These are phyloP conservation scores for Eledone cirrhosa DNA, from an alignment of 2,888 invertebrate species.

Conservation along the genomic window DNA sequence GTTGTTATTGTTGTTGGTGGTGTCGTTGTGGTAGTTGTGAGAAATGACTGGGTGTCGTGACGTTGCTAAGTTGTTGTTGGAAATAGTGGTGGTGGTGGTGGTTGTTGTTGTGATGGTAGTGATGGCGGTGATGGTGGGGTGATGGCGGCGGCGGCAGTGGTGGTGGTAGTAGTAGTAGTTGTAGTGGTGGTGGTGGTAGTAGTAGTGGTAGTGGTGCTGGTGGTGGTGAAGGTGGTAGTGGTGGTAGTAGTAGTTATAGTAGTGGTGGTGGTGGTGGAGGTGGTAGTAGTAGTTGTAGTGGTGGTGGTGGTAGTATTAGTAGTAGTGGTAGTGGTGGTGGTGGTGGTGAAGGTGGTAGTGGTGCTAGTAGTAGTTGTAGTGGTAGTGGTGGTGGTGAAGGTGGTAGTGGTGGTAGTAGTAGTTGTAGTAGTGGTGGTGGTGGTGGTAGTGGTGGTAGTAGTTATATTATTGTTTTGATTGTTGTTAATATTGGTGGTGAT, in stretches of 20 bases:
- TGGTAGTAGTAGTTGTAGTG: too few relatives aligned
- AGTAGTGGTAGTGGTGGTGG: constrained; percentile 14
- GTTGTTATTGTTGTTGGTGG: too few relatives aligned
- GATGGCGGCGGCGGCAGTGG: not conserved
- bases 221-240: constrained; percentile 1
- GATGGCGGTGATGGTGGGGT: too few relatives aligned
- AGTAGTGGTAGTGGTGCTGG: not conserved
- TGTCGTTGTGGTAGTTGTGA: too few relatives aligned
- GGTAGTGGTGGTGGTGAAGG: not conserved
- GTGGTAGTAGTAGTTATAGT: constrained; percentile 8
- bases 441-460: constrained; percentile 3
- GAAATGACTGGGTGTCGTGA: too few relatives aligned
- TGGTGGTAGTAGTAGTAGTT: constrained; percentile 11
- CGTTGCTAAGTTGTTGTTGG: too few relatives aligned
- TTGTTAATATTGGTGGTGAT: too few relatives aligned
- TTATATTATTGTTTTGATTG: too few relatives aligned
- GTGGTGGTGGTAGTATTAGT: too few relatives aligned
- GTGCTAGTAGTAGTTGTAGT: not conserved
- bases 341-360: not conserved
- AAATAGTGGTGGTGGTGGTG: too few relatives aligned
- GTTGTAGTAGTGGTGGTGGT: constrained; percentile 13
- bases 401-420: not conserved
- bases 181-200: not conserved
- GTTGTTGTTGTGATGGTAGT: too few relatives aligned
- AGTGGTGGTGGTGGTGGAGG: constrained; percentile 10